Conservation (phyloP, 2,888 invertebrate species). For the Meiosimyza decipiens region DNA sequence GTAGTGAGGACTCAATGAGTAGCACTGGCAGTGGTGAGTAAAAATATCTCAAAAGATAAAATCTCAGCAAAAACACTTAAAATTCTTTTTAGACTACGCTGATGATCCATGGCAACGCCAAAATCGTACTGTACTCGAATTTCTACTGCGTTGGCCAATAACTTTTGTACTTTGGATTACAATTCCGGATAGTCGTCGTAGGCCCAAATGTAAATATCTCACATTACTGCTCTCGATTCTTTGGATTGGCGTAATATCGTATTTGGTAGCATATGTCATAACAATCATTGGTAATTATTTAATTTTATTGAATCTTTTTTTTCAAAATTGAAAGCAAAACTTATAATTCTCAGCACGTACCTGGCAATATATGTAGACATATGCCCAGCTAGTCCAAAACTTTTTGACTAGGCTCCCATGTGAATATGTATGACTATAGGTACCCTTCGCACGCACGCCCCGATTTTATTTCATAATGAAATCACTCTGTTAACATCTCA, state of each 20-base stretch:
- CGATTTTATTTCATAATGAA: too few species aligned
- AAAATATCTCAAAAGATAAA: background rate
- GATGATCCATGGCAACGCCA: constrained; percentile 42
- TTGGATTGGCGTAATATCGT: constrained; percentile 90
- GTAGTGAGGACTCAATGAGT: constrained; percentile 32
- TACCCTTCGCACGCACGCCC: too few species aligned
- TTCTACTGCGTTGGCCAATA: constrained; percentile 87
- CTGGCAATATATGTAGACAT: too few species aligned
- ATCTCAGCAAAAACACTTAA: background rate
- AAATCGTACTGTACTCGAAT: constrained; percentile 69
- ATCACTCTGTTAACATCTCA: too few species aligned
- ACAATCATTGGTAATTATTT: constrained; percentile 80
- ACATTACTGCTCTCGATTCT: constrained; percentile 90
- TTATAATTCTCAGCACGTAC: constrained; percentile 61
- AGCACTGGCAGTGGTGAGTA: constrained; percentile 40
- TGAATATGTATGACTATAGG: too few species aligned
- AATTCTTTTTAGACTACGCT: constrained; percentile 32
- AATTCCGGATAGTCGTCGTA: constrained; percentile 86
- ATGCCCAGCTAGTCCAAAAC: too few species aligned
- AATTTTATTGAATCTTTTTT: constrained; percentile 26
- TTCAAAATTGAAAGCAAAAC: constrained; percentile 1
- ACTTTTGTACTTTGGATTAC: constrained; percentile 82
- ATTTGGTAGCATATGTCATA: constrained; percentile 94
- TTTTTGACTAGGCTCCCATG: too few species aligned
- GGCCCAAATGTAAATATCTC: constrained; percentile 83